Evolutionary conservation across 2,113 vertebrate species (phyloP).

Genomic region (Coptodon bakossiorum): DNA sequence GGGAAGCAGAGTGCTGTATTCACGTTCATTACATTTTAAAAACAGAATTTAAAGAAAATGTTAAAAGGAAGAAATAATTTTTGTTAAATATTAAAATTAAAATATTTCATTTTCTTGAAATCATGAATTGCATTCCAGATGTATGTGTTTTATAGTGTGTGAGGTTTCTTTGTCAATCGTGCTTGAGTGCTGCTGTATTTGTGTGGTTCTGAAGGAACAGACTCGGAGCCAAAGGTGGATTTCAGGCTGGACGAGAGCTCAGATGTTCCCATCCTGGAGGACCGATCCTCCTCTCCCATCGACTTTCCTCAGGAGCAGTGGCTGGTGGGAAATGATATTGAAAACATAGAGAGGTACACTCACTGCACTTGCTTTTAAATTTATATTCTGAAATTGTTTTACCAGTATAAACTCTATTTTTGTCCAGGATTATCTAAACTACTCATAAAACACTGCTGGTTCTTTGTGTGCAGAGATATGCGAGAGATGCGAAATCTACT

Average conservation of each 20-base stretch:
- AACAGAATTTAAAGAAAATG: background rate
- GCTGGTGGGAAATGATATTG: constrained; percentile 89
- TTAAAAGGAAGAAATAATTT: background rate
- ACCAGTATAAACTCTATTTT: background rate
- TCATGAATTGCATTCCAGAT: background rate
- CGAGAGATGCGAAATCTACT: constrained; percentile 95
- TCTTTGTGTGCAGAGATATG: constrained; percentile 78
- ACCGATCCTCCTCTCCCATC: constrained; percentile 78
- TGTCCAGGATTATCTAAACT: background rate
- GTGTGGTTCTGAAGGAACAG: constrained; percentile 68
- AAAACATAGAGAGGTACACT: constrained; percentile 86
- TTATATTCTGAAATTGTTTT: background rate
- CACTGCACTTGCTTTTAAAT: background rate
- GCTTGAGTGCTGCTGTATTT: constrained; percentile 27
- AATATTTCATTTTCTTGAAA: background rate
- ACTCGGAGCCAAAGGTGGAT: constrained; percentile 75
- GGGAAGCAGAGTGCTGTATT: constrained; percentile 12
- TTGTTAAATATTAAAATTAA: background rate
- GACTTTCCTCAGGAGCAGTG: constrained; percentile 84
- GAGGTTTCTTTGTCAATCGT: background rate
- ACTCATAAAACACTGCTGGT: background rate
- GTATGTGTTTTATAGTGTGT: background rate
- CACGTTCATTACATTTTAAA: background rate
- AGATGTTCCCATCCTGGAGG: constrained; percentile 85
- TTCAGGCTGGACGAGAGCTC: constrained; percentile 84